These are phyloP conservation scores for Chrysolina oricalcia DNA, from an alignment of 2,888 invertebrate genomes.

Conservation along the genomic window DNA sequence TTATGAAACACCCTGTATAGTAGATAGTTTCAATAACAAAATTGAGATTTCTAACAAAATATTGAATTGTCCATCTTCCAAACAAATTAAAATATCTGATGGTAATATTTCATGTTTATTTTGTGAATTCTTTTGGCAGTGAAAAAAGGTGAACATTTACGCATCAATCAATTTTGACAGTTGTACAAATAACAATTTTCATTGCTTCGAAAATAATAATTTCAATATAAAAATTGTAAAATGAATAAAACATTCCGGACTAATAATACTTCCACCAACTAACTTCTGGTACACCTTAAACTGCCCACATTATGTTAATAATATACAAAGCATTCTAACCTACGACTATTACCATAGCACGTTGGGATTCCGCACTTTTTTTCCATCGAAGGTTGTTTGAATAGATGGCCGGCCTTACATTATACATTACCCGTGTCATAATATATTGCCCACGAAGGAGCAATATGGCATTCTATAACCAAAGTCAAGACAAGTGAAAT, in stretches of 20 bases:
- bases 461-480: background rate
- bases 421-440: conserved; percentile 28
- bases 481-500: conserved; percentile 4
- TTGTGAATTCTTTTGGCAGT: too few relatives aligned
- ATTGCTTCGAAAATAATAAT: too few relatives aligned
- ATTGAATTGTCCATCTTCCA: too few relatives aligned
- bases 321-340: background rate
- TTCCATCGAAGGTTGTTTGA: conserved; percentile 28
- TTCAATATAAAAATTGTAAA: background rate
- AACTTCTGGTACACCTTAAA: conserved; percentile 17
- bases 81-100: too few relatives aligned
- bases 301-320: conserved; percentile 10
- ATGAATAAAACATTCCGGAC: background rate
- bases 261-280: conserved; percentile 11
- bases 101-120: too few relatives aligned
- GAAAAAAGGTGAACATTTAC: too few relatives aligned
- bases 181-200: too few relatives aligned
- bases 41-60: too few relatives aligned
- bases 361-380: conserved; percentile 19
- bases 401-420: conserved; percentile 20
- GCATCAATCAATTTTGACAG: too few relatives aligned
- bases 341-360: conserved; percentile 6
- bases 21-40: too few relatives aligned
- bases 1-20: too few relatives aligned
- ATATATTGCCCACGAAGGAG: conserved; percentile 27